A percentile compares a stretch with the other conserved stretches of the same genome.
Conservation (phyloP, 2,113 vertebrate genomes). For the Raphicerus campestris region DNA sequence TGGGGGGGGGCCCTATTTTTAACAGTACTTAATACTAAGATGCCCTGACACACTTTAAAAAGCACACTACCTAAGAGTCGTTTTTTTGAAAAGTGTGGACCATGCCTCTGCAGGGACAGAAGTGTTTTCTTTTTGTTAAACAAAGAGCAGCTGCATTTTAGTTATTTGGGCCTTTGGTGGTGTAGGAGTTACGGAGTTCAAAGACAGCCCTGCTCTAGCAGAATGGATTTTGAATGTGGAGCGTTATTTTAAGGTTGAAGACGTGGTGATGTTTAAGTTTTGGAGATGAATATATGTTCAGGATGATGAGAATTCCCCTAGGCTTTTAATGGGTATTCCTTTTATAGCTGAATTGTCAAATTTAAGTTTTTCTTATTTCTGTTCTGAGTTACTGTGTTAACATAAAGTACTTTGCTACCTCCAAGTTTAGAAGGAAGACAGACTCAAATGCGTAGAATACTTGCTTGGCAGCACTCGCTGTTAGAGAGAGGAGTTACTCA, state of each 20-base stretch:
- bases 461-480: background rate
- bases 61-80: background rate
- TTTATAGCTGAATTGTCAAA: conserved; percentile 18
- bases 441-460: background rate
- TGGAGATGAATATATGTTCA: background rate
- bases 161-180: conserved; percentile 23
- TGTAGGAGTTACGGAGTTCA: conserved; percentile 12
- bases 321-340: conserved; percentile 12
- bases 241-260: background rate
- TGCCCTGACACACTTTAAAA: background rate
- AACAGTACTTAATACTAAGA: background rate
- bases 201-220: conserved; percentile 3
- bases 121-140: conserved; percentile 55
- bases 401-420: background rate
- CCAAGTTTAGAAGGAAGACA: background rate
- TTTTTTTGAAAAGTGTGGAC: background rate
- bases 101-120: background rate
- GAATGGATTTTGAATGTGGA: background rate
- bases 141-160: conserved; percentile 28
- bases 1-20: background rate
- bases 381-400: background rate
- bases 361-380: conserved; percentile 40
- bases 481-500: background rate
- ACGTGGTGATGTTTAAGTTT: background rate
- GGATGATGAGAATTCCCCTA: conserved; percentile 37